Base-by-base conservation (phyloP, 2,797 vertebrate species). In the Enteromius argenteus region DNA sequence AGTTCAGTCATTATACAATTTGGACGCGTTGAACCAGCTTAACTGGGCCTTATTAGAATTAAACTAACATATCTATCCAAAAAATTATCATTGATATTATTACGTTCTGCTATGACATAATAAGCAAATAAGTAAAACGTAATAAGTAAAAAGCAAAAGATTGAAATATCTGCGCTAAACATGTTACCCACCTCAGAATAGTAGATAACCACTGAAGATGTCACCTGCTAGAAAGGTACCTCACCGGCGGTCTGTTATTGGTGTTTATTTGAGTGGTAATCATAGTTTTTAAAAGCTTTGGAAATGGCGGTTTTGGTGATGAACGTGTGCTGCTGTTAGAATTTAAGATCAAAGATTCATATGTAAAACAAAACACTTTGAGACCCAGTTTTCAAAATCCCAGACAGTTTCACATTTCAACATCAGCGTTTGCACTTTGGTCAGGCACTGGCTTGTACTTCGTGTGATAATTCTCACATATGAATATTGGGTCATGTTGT, bases 401-500 rank as follows among this genome's bases (percentile, higher is more conserved):
- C 51, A 27, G 15, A 1, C 37, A 49, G 35, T 82, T 69, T 84
- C 79, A 75, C 42, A 58, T 37, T 23, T 27, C 6, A 78, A 44
- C 27, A 67, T 13, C 42, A 62, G 11, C 19, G 30, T 30, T 42
- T 44, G 32, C 21, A 51, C 5, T 79, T 78, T 32, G 27, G 27
- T 49, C 17, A 68, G 44, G 23, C 46, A 4, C 17, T 68, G 7
- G n/a, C 21, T 67, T 6, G 17, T 8, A 37, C n/a, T 49, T 56
- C 5, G 51, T 74, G 19, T 21, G 19, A 81, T 73, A 9, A 46
- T 74, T 56, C 32, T 66, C 56, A 51, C 77, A 42, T n/a, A 60
- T 35, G 30, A 81, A 84, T 84, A 44, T 35, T 79, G 30, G 66
- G 82, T 80, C 79, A 75, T 51, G 60, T 39, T 30, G 17, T 51